Conservation (phyloP, 2,113 vertebrate species). For the Pipa parva region DNA sequence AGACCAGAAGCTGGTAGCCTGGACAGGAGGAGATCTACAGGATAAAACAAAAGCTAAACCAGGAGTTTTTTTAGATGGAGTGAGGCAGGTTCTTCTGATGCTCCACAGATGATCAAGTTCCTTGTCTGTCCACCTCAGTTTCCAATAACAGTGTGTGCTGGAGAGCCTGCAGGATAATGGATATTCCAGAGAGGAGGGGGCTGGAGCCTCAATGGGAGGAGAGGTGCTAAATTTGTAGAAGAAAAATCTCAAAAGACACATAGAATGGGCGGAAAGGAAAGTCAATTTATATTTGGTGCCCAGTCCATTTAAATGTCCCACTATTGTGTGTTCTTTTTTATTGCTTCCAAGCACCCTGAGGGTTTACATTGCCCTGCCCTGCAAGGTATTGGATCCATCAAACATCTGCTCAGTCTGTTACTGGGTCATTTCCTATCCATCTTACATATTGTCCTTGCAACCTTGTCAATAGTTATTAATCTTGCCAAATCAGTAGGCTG, state of each 20-base stretch:
- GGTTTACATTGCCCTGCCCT: slow-evolving; percentile 18
- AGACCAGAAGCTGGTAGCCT: neutral
- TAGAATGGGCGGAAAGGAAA: slow-evolving; percentile 23
- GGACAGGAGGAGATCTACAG: neutral
- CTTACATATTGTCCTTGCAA: neutral
- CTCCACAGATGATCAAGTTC: neutral
- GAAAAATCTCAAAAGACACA: slow-evolving; percentile 1
- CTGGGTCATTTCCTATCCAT: slow-evolving; percentile 19
- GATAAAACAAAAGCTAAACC: neutral
- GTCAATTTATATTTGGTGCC: slow-evolving; percentile 25
- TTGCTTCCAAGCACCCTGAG: slow-evolving; percentile 6
- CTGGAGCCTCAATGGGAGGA: slow-evolving; percentile 28
- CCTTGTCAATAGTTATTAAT: neutral
- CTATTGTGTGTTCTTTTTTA: slow-evolving; percentile 24
- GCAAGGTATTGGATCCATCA: slow-evolving; percentile 13
- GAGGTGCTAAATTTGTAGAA: slow-evolving; percentile 22
- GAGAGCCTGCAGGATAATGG: slow-evolving; percentile 2
- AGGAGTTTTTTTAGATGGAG: neutral
- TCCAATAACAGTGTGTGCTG: slow-evolving; percentile 8
- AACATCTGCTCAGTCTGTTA: slow-evolving; percentile 27
- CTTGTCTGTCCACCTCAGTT: slow-evolving; percentile 3
- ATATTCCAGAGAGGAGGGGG: slow-evolving; percentile 31
- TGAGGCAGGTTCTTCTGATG: neutral
- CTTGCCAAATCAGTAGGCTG: too few relatives aligned
- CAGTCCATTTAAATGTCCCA: slow-evolving; percentile 32